Base-by-base conservation (phyloP, 2,113 vertebrate species). In the Lepisosteus oculatus region DNA sequence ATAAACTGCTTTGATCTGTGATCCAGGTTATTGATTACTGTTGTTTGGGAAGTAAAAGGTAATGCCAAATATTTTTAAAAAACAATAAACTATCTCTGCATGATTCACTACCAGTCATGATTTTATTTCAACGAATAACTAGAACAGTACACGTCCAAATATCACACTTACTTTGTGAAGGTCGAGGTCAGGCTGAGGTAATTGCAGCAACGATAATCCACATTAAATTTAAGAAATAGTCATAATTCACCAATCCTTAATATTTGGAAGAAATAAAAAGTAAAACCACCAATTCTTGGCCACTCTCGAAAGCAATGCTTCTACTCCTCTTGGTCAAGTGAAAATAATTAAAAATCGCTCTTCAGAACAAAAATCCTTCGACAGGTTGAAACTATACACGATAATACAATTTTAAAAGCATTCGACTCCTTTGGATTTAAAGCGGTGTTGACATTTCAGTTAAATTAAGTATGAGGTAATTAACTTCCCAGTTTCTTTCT, bases 91-190 rank as follows among this genome's bases (percentile, higher is more conserved):
- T 29, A 29, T 29, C 29, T 29, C 29, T 29, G 2, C 29, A 29
- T 29, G 29, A 29, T 29, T 29, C 1, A 29, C 29, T 2, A 29
- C 2, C 29, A 29, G 29, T 29, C 29, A 29, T 29, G 29, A 29
- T 29, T 29, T 29, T 29, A 29, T 29, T 29, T 29, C 29, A 29
- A 29, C 29, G 29, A 29, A 29, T 29, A 29, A 29, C 29, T 29
- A 29, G 29, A 29, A 29, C 29, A 29, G 29, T 29, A 51, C 47
- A 51, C 47, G 9, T 51, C 1, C 29, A 67, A 68, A 41, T 43
- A 43, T 54, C 61, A 62, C 75, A 89, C 91, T 92, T 85, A 92
- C 91, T 91, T 88, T 79, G 78, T 89, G 84, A 91, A 90, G 88
- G 88, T 89, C 82, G 89, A 86, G 83, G 85, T 89, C 84, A 86